These are phyloP conservation scores for Muntiacus reevesi DNA, from an alignment of 2,113 vertebrate species.

Conservation along the genomic window DNA sequence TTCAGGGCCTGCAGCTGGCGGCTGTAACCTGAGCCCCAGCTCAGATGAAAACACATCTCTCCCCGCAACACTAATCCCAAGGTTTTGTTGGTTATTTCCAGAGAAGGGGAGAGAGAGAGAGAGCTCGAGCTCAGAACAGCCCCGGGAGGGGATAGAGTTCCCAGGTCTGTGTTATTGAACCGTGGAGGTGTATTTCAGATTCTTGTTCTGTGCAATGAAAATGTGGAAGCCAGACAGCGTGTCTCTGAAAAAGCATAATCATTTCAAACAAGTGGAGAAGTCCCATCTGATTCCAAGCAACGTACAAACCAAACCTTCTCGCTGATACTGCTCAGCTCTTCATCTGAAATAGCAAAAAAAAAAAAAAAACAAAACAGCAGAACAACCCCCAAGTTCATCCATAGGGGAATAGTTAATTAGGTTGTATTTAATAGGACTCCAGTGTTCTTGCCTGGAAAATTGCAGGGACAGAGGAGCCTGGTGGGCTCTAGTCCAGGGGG, in stretches of 20 bases:
- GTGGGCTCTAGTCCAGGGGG: not conserved
- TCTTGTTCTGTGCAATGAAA: not conserved
- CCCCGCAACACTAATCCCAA: not conserved
- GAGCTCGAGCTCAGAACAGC: not conserved
- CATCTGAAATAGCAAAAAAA: not conserved
- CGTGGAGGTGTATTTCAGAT: not conserved
- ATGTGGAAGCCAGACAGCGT: not conserved
- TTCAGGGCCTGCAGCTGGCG: not conserved
- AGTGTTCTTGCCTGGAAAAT: not conserved
- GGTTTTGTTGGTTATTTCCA: not conserved
- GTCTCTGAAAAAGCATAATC: not conserved
- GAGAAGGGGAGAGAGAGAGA: not conserved
- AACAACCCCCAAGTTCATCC: too few relatives aligned
- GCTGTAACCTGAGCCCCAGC: not conserved
- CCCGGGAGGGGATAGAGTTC: rapidly evolving
- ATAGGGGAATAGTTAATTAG: rapidly evolving
- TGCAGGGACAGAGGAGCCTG: not conserved
- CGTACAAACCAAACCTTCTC: rapidly evolving
- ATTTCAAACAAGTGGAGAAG: not conserved
- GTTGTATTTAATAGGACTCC: not conserved
- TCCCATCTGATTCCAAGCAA: not conserved
- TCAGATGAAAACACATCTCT: not conserved
- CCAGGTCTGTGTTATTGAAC: not conserved
- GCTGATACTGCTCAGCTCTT: not conserved
- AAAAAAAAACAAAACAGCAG: rapidly evolving